Evolutionary conservation across 1,140 invertebrate species (phyloP), one percentile per base, ranked within the genome.

Genomic region (Aphidius gifuensis): DNA sequence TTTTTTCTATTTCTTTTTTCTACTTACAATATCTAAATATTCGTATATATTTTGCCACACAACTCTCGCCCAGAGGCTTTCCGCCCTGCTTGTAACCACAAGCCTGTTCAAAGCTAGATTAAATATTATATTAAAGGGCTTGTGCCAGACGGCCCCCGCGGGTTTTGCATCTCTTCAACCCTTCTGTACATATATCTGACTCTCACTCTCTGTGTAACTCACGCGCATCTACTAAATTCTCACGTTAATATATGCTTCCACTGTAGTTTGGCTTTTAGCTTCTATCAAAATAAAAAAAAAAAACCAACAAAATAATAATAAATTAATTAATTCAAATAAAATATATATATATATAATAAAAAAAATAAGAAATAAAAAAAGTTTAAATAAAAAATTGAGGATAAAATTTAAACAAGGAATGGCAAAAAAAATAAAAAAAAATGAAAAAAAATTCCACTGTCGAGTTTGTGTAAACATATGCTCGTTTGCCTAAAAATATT

Each of bases 121-220:
- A 80, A 80, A 80, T 80, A 80, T 80, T 80, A 80, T 80, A 80
- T 80, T 80, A 80, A 75, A 80, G 78, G 78, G 77, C 74, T 78
- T 76, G 23, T 32, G 74, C 75, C 74, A 75, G 70, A 73, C 70
- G 69, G 69, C 70, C 62, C 65, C 67, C 66, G 68, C 68, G 68
- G 67, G 68, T 70, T 67, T 68, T 64, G 58, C 38, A 57, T 53
- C 50, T 9, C 6, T 9, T 47, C 38, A 42, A 32, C 48, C 61
- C 11, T n/a, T 38, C 48, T 54, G 16, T 54, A 16, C 1, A 16
- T 16, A 7, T 9, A 40, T 55, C 39, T 43, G 39, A 40, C 32
- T 51, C 42, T 46, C 38, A 23, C 44, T 38, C 44, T 61, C 49
- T 56, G 45, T 56, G 43, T 43, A 40, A 21, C 47, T 40, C n/a